These are phyloP conservation scores for Procambarus clarkii DNA, from an alignment of 1,140 invertebrate species.

Conservation along the genomic window DNA sequence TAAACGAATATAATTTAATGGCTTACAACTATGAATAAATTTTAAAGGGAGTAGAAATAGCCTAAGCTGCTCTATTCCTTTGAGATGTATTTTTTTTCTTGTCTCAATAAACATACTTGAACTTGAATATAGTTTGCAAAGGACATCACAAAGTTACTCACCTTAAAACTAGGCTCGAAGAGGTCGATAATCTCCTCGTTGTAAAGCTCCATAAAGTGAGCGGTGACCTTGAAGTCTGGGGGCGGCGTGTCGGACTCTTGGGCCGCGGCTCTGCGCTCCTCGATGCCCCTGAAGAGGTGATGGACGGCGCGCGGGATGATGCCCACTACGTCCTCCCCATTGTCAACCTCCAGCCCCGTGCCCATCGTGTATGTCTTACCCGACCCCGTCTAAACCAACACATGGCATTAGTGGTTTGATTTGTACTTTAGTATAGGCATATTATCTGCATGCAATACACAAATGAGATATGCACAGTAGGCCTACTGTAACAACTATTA, in stretches of 20 bases:
- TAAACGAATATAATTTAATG: no score
- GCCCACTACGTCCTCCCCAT: slow-evolving; percentile 82
- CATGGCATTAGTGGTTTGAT: neutral
- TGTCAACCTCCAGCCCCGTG: slow-evolving; percentile 91
- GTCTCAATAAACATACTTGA: no score
- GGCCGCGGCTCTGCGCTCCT: slow-evolving; percentile 81
- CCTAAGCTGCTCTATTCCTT: no score
- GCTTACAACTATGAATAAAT: no score
- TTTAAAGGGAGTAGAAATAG: no score
- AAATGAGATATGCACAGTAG: no score
- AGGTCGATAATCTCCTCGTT: slow-evolving; percentile 97
- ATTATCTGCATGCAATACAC: no score
- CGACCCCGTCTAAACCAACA: slow-evolving; percentile 86
- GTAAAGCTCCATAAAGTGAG: slow-evolving; percentile 94
- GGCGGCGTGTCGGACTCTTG: slow-evolving; percentile 80
- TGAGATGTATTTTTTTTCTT: no score
- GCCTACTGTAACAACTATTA: no score
- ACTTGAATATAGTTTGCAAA: no score
- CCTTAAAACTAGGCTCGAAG: slow-evolving; percentile 82
- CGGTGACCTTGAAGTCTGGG: slow-evolving; percentile 85
- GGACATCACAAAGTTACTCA: slow-evolving; percentile 58
- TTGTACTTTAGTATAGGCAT: no score
- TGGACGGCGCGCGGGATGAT: slow-evolving; percentile 95
- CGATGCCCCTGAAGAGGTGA: slow-evolving; percentile 91
- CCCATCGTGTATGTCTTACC: slow-evolving; percentile 99